Conservation (phyloP, 2,888 invertebrate genomes). For the Brachypterus glaber region DNA sequence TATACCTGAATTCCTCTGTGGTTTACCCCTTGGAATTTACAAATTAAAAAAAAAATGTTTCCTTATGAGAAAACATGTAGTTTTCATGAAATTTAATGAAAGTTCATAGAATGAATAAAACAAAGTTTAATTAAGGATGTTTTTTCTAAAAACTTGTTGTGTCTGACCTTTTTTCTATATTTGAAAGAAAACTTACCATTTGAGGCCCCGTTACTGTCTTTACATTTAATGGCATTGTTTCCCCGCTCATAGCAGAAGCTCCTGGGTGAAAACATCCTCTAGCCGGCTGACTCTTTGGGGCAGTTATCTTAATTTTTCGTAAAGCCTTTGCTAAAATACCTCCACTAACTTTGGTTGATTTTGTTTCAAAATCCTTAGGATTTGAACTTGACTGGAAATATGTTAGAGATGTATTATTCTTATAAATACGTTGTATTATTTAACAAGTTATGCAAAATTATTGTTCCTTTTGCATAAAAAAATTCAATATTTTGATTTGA, state of each 20-base stretch:
- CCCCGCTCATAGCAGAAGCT: slow-evolving; percentile 47
- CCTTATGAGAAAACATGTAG: no score
- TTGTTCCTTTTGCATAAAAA: slow-evolving; percentile 3
- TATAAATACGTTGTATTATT: no score
- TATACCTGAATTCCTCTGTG: no score
- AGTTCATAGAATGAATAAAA: no score
- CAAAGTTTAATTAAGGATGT: no score
- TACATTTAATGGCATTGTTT: slow-evolving; percentile 49
- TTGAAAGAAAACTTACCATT: no score
- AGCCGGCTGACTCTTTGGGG: slow-evolving; percentile 42
- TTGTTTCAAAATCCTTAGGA: slow-evolving; percentile 21
- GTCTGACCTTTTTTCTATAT: no score
- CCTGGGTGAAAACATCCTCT: slow-evolving; percentile 92
- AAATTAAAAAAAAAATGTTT: no score
- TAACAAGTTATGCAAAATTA: no score
- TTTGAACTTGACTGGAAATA: slow-evolving; percentile 24
- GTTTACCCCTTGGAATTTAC: no score
- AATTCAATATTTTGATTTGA: not conserved
- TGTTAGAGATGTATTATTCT: slow-evolving; percentile 6
- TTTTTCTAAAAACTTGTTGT: no score
- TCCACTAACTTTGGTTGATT: slow-evolving; percentile 21
- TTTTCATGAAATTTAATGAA: no score
- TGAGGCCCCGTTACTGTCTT: slow-evolving; percentile 58
- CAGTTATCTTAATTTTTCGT: slow-evolving; percentile 26
- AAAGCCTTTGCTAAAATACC: slow-evolving; percentile 30